phyloP scores from a whole-genome alignment of 2,113 vertebrate species.

The Centrocercus urophasianus region DNA sequence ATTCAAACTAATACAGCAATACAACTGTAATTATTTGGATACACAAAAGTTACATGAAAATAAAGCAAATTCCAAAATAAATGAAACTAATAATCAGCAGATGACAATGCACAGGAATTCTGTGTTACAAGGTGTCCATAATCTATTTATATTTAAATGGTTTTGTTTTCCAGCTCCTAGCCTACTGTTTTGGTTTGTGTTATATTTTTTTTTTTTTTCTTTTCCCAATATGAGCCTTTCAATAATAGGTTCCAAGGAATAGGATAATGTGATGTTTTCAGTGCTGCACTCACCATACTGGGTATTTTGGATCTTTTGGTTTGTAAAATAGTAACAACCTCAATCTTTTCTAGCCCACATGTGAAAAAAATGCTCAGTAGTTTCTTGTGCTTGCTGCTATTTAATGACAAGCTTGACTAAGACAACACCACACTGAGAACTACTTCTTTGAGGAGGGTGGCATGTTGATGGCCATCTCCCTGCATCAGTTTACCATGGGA shows the following conservation, averaged over 20 bases:
- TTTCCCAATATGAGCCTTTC: neutral
- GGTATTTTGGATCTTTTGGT: neutral
- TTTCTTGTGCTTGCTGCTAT: neutral
- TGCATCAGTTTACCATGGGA: neutral
- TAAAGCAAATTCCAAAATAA: slow-evolving; percentile 68
- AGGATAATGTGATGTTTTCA: neutral
- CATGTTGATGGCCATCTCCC: neutral
- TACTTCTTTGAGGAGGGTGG: neutral
- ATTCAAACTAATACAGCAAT: slow-evolving; percentile 51
- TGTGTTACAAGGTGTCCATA: neutral
- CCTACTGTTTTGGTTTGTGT: slow-evolving; percentile 16
- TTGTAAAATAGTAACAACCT: neutral
- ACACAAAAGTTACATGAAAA: slow-evolving; percentile 65
- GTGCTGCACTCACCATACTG: neutral
- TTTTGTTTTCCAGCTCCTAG: slow-evolving; percentile 38
- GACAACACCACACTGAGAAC: neutral
- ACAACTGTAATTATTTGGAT: slow-evolving; percentile 42
- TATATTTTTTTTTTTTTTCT: neutral
- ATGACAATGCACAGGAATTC: slow-evolving; percentile 29
- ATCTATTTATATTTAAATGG: slow-evolving; percentile 31
- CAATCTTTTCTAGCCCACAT: neutral
- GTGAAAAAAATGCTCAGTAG: neutral
- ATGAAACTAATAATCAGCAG: slow-evolving; percentile 70
- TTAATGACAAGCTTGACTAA: neutral
- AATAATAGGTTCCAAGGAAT: neutral